A percentile compares a stretch with the other conserved stretches of the same genome.
These are phyloP conservation scores for Temnothorax unifasciatus DNA, from an alignment of 2,888 invertebrate species.

Conservation along the genomic window DNA sequence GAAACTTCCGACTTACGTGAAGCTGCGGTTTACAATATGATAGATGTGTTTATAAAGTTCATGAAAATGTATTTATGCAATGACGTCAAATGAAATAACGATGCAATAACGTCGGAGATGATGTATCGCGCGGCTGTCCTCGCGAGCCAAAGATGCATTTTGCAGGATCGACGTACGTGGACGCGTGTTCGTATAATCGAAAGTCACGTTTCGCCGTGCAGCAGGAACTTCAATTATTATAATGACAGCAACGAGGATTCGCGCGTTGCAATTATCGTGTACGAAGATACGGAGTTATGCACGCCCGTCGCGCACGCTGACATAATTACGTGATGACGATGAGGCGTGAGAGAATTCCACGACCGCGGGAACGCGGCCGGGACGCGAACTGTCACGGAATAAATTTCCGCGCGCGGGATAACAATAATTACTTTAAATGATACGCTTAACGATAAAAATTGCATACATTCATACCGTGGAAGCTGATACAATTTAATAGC, in stretches of 20 bases:
- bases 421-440: conserved; percentile 6
- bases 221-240: conserved; percentile 44
- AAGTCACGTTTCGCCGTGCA: conserved; percentile 33
- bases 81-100: conserved; percentile 17
- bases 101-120: neutral
- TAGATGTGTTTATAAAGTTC: neutral
- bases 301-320: conserved; percentile 23
- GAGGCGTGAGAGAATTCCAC: conserved; percentile 45
- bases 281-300: conserved; percentile 16
- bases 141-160: conserved; percentile 2
- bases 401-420: conserved; percentile 5
- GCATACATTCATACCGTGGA: neutral
- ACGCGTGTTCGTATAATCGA: conserved; percentile 24
- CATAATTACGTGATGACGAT: conserved; percentile 45
- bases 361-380: neutral
- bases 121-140: conserved; percentile 5
- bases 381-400: neutral
- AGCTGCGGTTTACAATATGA: neutral
- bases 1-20: neutral
- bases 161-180: neutral
- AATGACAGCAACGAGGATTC: conserved; percentile 42
- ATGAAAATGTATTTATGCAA: conserved; percentile 25
- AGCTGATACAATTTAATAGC: neutral
- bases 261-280: conserved; percentile 34
- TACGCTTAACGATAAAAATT: neutral